Percentiles rank a stretch among this genome's conserved stretches.
phyloP scores from a whole-genome alignment of 2,797 vertebrate species.

The Malurus leucopterus region DNA sequence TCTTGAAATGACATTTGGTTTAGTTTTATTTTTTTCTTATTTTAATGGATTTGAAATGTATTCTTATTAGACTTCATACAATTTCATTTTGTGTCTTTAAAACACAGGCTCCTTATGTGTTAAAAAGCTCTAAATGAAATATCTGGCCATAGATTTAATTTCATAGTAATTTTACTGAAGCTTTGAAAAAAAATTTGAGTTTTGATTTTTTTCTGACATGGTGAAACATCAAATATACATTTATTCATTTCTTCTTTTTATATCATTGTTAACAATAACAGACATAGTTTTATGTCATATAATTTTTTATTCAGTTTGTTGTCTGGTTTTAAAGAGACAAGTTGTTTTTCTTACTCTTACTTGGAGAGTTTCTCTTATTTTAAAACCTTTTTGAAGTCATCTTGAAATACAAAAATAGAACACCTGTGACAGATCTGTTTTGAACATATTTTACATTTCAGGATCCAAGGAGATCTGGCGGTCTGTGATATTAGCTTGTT shows the following conservation, averaged over 20 bases:
- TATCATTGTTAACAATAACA: slow-evolving; percentile 44
- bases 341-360: slow-evolving; percentile 15
- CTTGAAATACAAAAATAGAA: slow-evolving; percentile 45
- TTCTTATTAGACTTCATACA: background rate
- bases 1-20: background rate
- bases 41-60: background rate
- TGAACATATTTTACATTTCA: slow-evolving; percentile 46
- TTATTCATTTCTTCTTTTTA: slow-evolving; percentile 22
- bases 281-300: slow-evolving; percentile 31
- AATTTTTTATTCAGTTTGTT: slow-evolving; percentile 53
- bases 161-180: background rate
- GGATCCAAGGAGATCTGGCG: slow-evolving; percentile 49
- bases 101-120: background rate
- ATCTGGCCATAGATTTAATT: background rate
- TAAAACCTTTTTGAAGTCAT: slow-evolving; percentile 44
- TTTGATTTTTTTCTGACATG: background rate
- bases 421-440: slow-evolving; percentile 46
- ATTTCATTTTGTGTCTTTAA: background rate
- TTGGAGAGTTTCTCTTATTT: slow-evolving; percentile 25
- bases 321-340: slow-evolving; percentile 38
- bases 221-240: background rate
- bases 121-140: background rate
- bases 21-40: background rate
- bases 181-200: background rate
- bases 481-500: slow-evolving; percentile 68